Base-by-base conservation (phyloP, 2,797 vertebrate species). In the Microctenopoma lineatum region DNA sequence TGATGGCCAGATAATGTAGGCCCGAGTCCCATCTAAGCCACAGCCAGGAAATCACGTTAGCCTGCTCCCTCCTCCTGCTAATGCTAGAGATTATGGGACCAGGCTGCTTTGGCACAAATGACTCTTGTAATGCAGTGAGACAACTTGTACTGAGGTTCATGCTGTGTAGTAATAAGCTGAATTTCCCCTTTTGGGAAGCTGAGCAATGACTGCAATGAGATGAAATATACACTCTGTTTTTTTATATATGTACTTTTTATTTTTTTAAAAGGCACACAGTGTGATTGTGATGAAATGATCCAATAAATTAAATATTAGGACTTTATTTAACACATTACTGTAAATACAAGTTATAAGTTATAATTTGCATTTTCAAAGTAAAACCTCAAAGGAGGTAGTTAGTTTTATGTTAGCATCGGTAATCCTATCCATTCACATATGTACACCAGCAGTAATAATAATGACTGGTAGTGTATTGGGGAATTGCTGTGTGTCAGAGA, bases 1-100 rank as follows among this genome's bases (percentile, higher is more conserved):
- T 84, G 88, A 90, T 88, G 84, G 83, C 75, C 66, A 81, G 87
- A 90, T 89, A 89, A 87, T 59, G 77, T 59, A 73, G 42, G 72
- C 67, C 81, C n/a, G 15, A 78, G 70, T 77, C 68, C 59, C 68
- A 69, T 84, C 60, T 15, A 80, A 70, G 84, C 72, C 84, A 70
- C 55, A 80, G 80, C 59, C 83, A 85, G 85, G 84, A 91, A 89
- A 90, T 87, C 75, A 76, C 21, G 53, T 88, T 86, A 87, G 60
- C 42, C 26, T 16, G 57, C 69, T 46, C 61, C 65, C 62, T 59
- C 59, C 52, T 59, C 55, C 75, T 66, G 55, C 61, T 73, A 80
- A 89, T 78, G 56, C 66, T 62, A 67, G 61, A 55, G 75, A 86
- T 81, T 77, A 82, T 39, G 42, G 77, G 76, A 73, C 66, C 58